Base-by-base conservation (phyloP, 2,797 vertebrate species). In the Periophthalmus magnuspinnatus region DNA sequence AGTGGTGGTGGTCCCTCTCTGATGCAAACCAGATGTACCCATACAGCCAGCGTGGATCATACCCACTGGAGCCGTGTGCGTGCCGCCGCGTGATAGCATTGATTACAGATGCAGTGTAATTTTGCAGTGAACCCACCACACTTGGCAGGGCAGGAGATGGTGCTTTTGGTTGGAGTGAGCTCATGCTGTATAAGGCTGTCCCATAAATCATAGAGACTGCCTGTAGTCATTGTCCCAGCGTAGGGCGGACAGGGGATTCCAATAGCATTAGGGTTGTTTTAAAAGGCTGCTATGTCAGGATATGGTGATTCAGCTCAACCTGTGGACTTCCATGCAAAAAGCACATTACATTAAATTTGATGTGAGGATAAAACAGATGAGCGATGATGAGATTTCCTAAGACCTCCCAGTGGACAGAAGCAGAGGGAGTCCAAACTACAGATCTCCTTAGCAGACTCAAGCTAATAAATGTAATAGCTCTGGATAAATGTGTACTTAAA, bases 21-120 rank as follows among this genome's bases (percentile, higher is more conserved):
- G 89, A 94, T 93, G 77, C 88, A 86, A 90, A 87, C 90, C 93
- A 93, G 91, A 93, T 93, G 93, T 90, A 79, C 82, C 88, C 41
- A 45, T 89, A 79, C 69, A 83, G 83, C 73, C 78, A 60, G 64
- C 36, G 41, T 48, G 62, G 62, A 81, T 86, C 45, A 55, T 89
- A 90, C 87, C 89, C 77, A 85, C 77, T 71, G 67, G 65, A 79
- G 65, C 80, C 61, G 41, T 77, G 67, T 78, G 76, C 19, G 45
- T 81, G 71, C 65, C 75, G 74, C 70, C 70, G 19, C 65, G 56
- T 76, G 69, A 78, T 72, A 81, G 76, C 76, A 77, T 70, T 92
- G 88, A 91, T 88, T 90, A 90, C 81, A 81, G 80, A 86, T 87
- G 82, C 81, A 82, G 69, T 80, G 82, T 86, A 88, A 89, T 85